A percentile compares a stretch with the other conserved stretches of the same genome.
Conservation (phyloP, 2,113 vertebrate species). For the Zosterops pallidus region DNA sequence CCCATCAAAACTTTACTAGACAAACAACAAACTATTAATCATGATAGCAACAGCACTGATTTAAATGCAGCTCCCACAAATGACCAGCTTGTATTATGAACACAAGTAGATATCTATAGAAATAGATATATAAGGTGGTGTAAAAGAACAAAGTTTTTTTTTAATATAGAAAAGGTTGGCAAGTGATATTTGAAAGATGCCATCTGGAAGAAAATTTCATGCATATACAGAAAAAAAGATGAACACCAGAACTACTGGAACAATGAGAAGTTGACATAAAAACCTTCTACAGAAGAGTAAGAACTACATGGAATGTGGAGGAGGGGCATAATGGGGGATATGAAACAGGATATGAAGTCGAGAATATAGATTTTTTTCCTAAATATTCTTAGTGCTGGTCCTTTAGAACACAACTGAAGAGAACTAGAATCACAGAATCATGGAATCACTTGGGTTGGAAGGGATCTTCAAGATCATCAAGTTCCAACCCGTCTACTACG, state of each 20-base stretch:
- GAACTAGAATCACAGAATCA: background rate
- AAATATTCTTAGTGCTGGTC: background rate
- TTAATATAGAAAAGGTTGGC: background rate
- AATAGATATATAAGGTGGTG: background rate
- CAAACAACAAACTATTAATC: background rate
- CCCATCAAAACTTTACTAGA: background rate
- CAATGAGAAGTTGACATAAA: background rate
- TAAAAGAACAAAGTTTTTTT: background rate
- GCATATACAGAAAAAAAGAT: background rate
- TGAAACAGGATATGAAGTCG: background rate
- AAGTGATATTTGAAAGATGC: background rate
- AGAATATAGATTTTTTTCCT: background rate
- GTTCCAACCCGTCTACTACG: fast-evolving
- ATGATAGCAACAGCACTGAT: background rate
- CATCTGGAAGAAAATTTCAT: background rate
- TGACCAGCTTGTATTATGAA: background rate
- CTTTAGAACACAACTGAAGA: background rate
- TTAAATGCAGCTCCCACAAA: background rate
- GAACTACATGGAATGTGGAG: background rate
- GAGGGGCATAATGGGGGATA: background rate
- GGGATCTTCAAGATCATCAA: background rate
- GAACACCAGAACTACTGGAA: background rate
- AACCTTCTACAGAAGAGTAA: background rate
- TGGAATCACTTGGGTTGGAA: background rate
- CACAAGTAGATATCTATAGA: background rate